Conservation (phyloP, 2,888 invertebrate genomes). For the Andrena praecox region DNA sequence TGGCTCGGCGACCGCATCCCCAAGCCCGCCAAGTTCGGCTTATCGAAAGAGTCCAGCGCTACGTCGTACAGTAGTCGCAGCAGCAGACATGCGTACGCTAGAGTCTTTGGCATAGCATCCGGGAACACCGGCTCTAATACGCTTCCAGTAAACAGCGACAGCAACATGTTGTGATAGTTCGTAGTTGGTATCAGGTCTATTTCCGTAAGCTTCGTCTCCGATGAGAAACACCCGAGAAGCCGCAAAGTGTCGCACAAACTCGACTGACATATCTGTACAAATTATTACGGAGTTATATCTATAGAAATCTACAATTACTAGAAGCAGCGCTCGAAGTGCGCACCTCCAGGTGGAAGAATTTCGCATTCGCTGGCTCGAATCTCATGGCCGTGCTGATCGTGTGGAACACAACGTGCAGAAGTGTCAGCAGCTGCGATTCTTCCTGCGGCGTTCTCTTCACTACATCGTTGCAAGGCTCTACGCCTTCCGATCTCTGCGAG, state of each 20-base stretch:
- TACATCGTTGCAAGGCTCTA: conserved; percentile 85
- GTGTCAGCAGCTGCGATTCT: conserved; percentile 89
- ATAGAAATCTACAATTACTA: conserved; percentile 4
- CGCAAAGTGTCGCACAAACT: conserved; percentile 97
- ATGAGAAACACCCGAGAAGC: conserved; percentile 95
- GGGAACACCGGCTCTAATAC: conserved; percentile 90
- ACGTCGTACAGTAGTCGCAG: conserved; percentile 97
- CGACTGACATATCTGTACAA: conserved; percentile 93
- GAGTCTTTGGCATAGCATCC: conserved; percentile 90
- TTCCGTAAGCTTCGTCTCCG: conserved; percentile 86
- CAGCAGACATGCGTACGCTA: conserved; percentile 94
- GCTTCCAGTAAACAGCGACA: conserved; percentile 92
- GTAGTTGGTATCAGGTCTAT: conserved; percentile 83
- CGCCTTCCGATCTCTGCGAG: conserved; percentile 81
- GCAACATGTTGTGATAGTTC: conserved; percentile 86
- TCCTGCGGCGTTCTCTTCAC: conserved; percentile 79
- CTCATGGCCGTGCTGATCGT: conserved; percentile 99
- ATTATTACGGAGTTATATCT: neutral
- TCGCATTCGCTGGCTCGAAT: conserved; percentile 99
- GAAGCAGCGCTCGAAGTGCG: conserved; percentile 77
- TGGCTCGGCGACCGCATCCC: conserved; percentile 89
- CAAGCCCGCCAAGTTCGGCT: conserved; percentile 89
- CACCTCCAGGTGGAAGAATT: conserved; percentile 97
- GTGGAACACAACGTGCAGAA: conserved; percentile 96
- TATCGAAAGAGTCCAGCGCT: conserved; percentile 97